These are phyloP conservation scores for Hemitrygon akajei DNA, from an alignment of 2,797 vertebrate genomes.

Conservation along the genomic window DNA sequence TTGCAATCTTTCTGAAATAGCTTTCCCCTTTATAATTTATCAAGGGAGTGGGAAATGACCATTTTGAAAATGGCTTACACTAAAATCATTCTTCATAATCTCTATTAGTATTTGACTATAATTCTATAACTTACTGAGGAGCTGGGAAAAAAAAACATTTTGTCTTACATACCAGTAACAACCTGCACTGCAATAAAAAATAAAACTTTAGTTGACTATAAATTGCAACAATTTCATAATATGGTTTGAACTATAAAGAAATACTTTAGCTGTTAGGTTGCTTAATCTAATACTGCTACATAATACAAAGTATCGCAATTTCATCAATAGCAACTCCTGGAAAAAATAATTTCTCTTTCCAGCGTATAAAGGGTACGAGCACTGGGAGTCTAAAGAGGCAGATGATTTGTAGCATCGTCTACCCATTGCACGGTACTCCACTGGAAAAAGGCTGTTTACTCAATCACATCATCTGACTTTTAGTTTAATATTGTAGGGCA, in stretches of 20 bases:
- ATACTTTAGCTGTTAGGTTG: background rate
- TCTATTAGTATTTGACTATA: constrained; percentile 17
- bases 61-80: constrained; percentile 36
- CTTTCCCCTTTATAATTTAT: constrained; percentile 16
- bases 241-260: background rate
- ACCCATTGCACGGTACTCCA: background rate
- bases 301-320: background rate
- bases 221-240: constrained; percentile 31
- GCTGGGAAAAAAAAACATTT: constrained; percentile 2
- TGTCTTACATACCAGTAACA: background rate
- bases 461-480: background rate
- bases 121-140: constrained; percentile 25
- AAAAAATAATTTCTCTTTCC: background rate
- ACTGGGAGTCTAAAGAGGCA: background rate
- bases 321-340: background rate
- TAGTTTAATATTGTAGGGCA: background rate
- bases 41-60: constrained; percentile 31
- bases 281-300: constrained; percentile 21
- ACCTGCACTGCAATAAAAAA: background rate
- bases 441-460: background rate
- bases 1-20: constrained; percentile 37
- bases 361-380: background rate
- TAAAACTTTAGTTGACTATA: background rate
- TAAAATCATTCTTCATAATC: constrained; percentile 36
- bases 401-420: background rate